These are phyloP conservation scores for Morus bassanus DNA, from an alignment of 2,797 vertebrate species.

Conservation along the genomic window DNA sequence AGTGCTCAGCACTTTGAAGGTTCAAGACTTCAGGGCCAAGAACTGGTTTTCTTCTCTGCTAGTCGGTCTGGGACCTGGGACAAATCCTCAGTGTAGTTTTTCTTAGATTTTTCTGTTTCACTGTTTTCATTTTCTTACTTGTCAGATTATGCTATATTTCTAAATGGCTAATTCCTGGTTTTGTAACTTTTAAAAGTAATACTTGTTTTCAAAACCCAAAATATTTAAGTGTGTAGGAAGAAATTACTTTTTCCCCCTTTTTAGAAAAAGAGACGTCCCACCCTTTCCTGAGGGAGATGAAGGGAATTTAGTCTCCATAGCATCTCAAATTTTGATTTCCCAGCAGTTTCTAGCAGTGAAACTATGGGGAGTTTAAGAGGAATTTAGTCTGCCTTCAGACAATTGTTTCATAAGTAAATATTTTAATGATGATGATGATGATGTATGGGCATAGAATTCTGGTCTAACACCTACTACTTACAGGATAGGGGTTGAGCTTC, in stretches of 20 bases:
- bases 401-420: conserved; percentile 14
- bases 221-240: not conserved
- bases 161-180: not conserved
- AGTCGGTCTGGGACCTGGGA: not conserved
- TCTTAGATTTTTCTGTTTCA: not conserved
- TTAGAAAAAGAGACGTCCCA: not conserved
- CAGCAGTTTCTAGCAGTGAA: not conserved
- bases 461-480: not conserved
- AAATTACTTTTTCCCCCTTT: not conserved
- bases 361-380: not conserved
- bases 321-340: not conserved
- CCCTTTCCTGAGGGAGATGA: conserved; percentile 3
- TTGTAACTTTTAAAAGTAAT: not conserved
- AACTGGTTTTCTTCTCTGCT: not conserved
- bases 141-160: not conserved
- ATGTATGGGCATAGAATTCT: not conserved
- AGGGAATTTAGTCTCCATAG: not conserved
- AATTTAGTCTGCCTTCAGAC: not conserved
- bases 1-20: not conserved
- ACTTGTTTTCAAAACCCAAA: not conserved
- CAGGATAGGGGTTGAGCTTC: not conserved
- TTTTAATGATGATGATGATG: not conserved
- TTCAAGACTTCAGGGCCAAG: not conserved
- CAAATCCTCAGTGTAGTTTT: not conserved
- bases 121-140: not conserved